phyloP scores from a whole-genome alignment of 2,113 vertebrate genomes.

The Cynoglossus semilaevis region DNA sequence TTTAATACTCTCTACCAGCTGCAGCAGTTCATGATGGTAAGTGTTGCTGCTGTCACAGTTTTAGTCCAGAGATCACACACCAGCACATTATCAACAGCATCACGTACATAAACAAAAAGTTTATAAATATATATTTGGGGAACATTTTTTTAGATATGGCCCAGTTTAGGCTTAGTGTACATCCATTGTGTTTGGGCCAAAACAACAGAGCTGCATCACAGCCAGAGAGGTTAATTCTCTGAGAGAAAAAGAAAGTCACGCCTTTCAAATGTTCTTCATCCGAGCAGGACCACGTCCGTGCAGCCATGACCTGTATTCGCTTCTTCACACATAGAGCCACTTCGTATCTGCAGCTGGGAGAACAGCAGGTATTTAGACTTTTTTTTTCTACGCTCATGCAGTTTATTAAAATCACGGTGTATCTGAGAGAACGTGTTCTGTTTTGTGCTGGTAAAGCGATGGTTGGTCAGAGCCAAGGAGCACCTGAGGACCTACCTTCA shows the following conservation, averaged over 20 bases:
- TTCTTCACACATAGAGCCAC: constrained; percentile 92
- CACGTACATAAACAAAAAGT: too few relatives aligned
- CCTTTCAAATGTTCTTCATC: background rate
- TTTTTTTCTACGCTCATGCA: background rate
- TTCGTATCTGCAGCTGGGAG: constrained; percentile 88
- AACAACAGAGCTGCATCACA: too few relatives aligned
- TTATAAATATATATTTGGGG: too few relatives aligned
- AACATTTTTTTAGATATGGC: too few relatives aligned
- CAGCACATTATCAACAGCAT: too few relatives aligned
- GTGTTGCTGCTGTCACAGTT: too few relatives aligned
- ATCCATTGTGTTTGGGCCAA: too few relatives aligned
- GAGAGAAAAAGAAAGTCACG: background rate
- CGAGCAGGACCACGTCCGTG: constrained; percentile 90
- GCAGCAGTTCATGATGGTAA: constrained; percentile 97
- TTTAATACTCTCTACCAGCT: constrained; percentile 94
- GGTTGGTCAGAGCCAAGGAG: constrained; percentile 93
- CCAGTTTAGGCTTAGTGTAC: too few relatives aligned
- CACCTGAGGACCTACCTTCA: constrained; percentile 94
- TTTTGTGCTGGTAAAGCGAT: constrained; percentile 62
- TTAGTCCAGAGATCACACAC: too few relatives aligned
- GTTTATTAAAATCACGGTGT: background rate
- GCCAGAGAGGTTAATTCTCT: background rate
- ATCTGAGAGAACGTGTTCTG: background rate
- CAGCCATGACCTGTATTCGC: constrained; percentile 95
- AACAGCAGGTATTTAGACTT: constrained; percentile 70